A percentile compares a stretch with the other conserved stretches of the same genome.
These are phyloP conservation scores for Anas flavirostris DNA, from an alignment of 2,797 vertebrate genomes.

Conservation along the genomic window DNA sequence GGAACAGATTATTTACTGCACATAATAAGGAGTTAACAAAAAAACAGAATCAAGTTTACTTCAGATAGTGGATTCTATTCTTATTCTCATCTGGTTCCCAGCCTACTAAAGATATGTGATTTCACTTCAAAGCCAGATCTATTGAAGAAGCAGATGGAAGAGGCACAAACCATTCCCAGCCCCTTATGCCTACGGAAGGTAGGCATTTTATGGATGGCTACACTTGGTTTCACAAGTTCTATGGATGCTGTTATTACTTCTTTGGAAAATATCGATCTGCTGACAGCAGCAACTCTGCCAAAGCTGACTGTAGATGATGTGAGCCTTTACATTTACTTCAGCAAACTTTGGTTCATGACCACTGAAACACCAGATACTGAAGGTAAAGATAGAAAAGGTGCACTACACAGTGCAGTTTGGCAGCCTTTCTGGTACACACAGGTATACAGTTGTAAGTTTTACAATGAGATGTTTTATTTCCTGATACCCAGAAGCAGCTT, in stretches of 20 bases:
- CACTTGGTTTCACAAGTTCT: neutral
- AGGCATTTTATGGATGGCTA: neutral
- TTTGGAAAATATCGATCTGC: neutral
- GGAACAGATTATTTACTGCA: neutral
- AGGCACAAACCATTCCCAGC: neutral
- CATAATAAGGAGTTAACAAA: neutral
- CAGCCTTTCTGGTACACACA: neutral
- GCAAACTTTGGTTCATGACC: neutral
- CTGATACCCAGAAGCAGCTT: neutral
- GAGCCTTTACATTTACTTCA: neutral
- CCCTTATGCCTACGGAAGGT: accelerated
- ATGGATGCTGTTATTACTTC: accelerated
- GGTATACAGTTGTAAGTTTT: neutral
- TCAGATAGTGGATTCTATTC: neutral
- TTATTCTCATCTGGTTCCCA: neutral
- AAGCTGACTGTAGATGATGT: neutral
- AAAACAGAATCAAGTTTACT: neutral
- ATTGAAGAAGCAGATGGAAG: neutral
- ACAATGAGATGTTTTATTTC: neutral
- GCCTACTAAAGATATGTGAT: neutral
- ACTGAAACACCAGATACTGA: neutral
- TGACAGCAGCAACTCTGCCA: neutral
- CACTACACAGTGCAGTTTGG: neutral
- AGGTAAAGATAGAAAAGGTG: neutral
- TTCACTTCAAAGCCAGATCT: conserved; percentile 12